phyloP scores from a whole-genome alignment of 2,797 vertebrate genomes.

The Notamacropus eugenii region DNA sequence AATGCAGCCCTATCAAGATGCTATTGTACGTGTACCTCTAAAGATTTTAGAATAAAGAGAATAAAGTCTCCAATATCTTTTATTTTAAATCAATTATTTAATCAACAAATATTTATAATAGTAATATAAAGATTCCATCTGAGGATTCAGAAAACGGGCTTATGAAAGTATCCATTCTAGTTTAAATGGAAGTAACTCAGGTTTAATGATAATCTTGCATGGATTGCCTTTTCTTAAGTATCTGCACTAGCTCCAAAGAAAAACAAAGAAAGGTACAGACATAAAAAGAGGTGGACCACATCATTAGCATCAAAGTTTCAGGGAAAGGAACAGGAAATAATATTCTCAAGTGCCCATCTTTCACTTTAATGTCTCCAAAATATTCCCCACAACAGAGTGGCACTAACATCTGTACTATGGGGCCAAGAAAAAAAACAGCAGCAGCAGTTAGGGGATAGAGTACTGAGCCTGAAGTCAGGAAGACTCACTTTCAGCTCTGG shows the following conservation, averaged over 20 bases:
- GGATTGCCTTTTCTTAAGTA: not conserved
- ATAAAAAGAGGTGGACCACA: not conserved
- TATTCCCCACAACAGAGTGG: not conserved
- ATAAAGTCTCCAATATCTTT: not conserved
- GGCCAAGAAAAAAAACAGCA: not conserved
- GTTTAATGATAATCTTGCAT: not conserved
- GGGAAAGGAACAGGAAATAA: not conserved
- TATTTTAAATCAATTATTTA: not conserved
- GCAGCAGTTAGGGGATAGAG: not conserved
- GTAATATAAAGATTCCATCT: not conserved
- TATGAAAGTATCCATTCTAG: not conserved
- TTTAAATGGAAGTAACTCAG: not conserved
- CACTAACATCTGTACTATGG: not conserved
- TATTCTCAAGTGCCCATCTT: not conserved
- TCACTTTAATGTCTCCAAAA: not conserved
- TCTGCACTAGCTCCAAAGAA: not conserved
- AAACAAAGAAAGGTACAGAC: not conserved
- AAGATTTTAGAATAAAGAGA: not conserved
- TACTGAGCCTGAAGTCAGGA: not conserved
- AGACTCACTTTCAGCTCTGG: not conserved
- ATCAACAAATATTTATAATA: not conserved
- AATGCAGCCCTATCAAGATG: constrained; percentile 21
- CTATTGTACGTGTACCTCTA: not conserved
- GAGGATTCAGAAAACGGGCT: not conserved
- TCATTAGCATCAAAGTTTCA: not conserved